Base-by-base conservation (phyloP, 2,797 vertebrate species). In the Megalops cyprinoides region DNA sequence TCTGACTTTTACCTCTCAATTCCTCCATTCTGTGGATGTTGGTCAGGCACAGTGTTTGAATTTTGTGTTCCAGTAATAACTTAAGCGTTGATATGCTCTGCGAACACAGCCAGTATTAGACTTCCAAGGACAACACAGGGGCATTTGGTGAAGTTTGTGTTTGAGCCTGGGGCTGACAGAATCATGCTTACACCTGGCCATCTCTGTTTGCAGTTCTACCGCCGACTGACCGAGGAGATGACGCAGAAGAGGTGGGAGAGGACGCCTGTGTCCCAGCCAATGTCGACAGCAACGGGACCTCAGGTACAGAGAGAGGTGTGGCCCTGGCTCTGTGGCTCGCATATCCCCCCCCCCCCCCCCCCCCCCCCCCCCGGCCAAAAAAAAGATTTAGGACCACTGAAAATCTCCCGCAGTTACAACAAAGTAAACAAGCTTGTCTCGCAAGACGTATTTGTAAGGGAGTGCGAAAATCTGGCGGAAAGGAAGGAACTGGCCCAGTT, bases 211-310 rank as follows among this genome's bases (percentile, higher is more conserved):
- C 80, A 99, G 98, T 99, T 99, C 93, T 94, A 96, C 79, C 96
- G 98, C 85, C 95, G 98, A 80, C 90, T 99, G 78, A 95, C 96
- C 5, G 98, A 99, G 90, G 98, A 99, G 90, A 97, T 99, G 91
- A 97, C 94, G 7, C 96, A 96, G 77, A 97, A 94, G 88, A 94
- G 97, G 86, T 99, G 98, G 98, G 96, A 98, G 90, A 96, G 79
- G 69, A 92, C 93, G 9, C 96, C 96, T 1, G 92, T 88, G 83
- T 95, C 95, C 65, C 97, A 96, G 82, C 90, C 94, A 9, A 90
- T 99, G 77, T 91, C 95, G 34, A 86, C 95, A 82, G 94, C 85
- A 81, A 93, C 90, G 77, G 90, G 90, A 74, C 76, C 93, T 69
- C 95, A 94, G 96, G 98, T 99, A 85, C 87, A 87, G 62, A 5